Evolutionary conservation across 2,113 vertebrate genomes (phyloP), one percentile per base, ranked within the genome.

Genomic region (Electrona antarctica): DNA sequence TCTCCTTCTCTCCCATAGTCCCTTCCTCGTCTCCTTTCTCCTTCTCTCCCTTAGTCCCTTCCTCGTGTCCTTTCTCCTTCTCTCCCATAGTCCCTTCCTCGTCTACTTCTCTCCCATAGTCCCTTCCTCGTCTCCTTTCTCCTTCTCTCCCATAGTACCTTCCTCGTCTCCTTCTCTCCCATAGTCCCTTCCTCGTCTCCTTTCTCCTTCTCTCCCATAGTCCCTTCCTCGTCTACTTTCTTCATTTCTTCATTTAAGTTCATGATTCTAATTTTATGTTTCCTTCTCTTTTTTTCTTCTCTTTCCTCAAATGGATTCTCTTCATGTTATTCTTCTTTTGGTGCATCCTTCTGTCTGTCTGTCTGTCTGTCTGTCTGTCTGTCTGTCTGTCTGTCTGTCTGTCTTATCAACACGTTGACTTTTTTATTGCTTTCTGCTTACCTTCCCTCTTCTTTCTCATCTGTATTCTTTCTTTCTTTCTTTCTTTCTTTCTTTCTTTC

Each of bases 261-360:
- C 49, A 28, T n/a, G 3, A 58, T 67, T 57, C 58, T 6, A 59
- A 29, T 74, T 77, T 56, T 69, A 70, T 13, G 1, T 69, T 56
- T 3, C 6, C 46, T 64, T 21, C 9, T 1, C 55, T 47, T 48
- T 6, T 8, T 45, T 45, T 0, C 29, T 2, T 60, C 41, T 62
- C 8, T 7, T 2, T 12, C 11, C 28, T 60, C 21, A 21, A 21
- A 21, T 21, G 21, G 21, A 21, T 10, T 60, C 58, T 11, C 21
- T 33, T 10, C 9, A 1, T 60, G 1, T 60, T 12, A 4, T 60
- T 33, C 29, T 65, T 13, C 48, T 21, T 49, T n/a, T n/a, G 8
- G 49, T 15, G 6, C 57, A 7, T 29, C 33, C 28, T 14, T 14
- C 29, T 29, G 21, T 21, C 21, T 21, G 21, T 21, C 21, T 21